A percentile compares a stretch with the other conserved stretches of the same genome.
Evolutionary conservation across 1,140 invertebrate species (phyloP).

Genomic region (Drosophila subpulchrella): DNA sequence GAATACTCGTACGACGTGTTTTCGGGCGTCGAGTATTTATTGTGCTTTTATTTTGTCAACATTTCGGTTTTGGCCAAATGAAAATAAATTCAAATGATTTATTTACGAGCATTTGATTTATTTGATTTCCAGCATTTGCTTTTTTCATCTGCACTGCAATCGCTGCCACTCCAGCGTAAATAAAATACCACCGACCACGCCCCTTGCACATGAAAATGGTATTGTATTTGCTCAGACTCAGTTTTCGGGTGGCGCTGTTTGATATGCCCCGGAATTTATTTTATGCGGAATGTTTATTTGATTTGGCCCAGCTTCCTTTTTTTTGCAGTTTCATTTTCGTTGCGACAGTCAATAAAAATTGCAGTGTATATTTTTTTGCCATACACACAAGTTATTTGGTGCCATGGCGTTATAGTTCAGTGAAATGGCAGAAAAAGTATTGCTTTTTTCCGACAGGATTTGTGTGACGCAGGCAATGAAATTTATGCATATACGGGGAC

Average conservation of each 20-base stretch:
- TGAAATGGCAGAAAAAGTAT: slow-evolving; percentile 8
- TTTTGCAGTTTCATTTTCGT: slow-evolving; percentile 38
- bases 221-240: slow-evolving; percentile 58
- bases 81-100: slow-evolving; percentile 84
- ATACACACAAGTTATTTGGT: slow-evolving; percentile 1
- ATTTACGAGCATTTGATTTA: slow-evolving; percentile 83
- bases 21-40: slow-evolving; percentile 71
- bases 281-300: slow-evolving; percentile 66
- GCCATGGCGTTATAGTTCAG: slow-evolving; percentile 2
- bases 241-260: slow-evolving; percentile 37
- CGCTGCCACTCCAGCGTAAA: slow-evolving; percentile 23
- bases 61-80: slow-evolving; percentile 73
- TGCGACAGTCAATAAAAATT: slow-evolving; percentile 71
- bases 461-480: slow-evolving; percentile 23
- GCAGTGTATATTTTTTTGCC: slow-evolving; percentile 34
- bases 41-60: slow-evolving; percentile 80
- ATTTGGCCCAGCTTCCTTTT: slow-evolving; percentile 12
- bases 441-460: slow-evolving; percentile 20
- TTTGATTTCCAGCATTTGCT: slow-evolving; percentile 74
- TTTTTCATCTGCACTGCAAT: slow-evolving; percentile 21
- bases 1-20: slow-evolving; percentile 28
- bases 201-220: slow-evolving; percentile 50
- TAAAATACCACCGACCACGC: slow-evolving; percentile 6
- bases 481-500: slow-evolving; percentile 22
- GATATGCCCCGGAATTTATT: slow-evolving; percentile 48